Conservation (phyloP, 1,140 invertebrate species). For the Drusus annulatus region DNA sequence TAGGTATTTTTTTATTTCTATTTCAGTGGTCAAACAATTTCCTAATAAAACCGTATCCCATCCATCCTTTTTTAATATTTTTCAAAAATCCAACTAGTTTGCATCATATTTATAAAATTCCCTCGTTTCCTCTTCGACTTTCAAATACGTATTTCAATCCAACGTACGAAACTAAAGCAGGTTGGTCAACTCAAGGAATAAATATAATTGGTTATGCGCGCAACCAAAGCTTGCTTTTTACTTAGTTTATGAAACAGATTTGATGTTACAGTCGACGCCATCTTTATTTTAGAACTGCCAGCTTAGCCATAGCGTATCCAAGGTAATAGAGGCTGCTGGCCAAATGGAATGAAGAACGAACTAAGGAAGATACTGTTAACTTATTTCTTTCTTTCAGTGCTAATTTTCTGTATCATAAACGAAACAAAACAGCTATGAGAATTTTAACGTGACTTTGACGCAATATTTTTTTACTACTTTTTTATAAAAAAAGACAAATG, state of each 20-base stretch:
- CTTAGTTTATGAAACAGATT: neutral
- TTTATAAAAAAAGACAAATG: too few relatives aligned
- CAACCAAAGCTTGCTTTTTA: slow-evolving; percentile 15
- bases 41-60: too few relatives aligned
- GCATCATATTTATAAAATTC: neutral
- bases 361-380: too few relatives aligned
- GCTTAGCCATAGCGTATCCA: slow-evolving; percentile 6
- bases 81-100: too few relatives aligned
- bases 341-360: neutral
- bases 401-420: too few relatives aligned
- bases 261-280: neutral
- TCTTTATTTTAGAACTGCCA: slow-evolving; percentile 17
- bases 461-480: too few relatives aligned
- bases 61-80: too few relatives aligned
- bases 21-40: too few relatives aligned
- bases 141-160: neutral
- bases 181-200: neutral
- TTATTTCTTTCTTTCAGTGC: too few relatives aligned
- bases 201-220: slow-evolving; percentile 19
- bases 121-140: neutral
- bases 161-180: neutral
- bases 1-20: too few relatives aligned
- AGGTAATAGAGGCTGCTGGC: slow-evolving; percentile 5
- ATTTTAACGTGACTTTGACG: too few relatives aligned
- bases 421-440: too few relatives aligned